These are phyloP conservation scores for Thunnus thynnus DNA, from an alignment of 2,113 vertebrate species.

Conservation along the genomic window DNA sequence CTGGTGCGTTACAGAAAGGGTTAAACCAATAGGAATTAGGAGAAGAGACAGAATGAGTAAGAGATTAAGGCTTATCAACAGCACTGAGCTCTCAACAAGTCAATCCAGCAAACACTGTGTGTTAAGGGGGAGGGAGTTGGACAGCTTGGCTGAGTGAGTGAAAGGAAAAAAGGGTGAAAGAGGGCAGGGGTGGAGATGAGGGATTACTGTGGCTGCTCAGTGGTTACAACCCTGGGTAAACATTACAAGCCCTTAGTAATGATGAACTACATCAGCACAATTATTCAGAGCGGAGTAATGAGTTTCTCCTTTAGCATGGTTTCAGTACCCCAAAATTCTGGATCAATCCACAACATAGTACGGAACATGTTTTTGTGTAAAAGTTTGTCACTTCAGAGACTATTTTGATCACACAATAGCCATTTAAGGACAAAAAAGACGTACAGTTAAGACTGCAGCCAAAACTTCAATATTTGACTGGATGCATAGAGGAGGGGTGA, in stretches of 20 bases:
- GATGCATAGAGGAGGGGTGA: conserved; percentile 7
- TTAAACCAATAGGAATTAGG: conserved; percentile 42
- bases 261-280: conserved; percentile 49
- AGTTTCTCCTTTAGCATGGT: conserved; percentile 5
- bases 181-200: conserved; percentile 48
- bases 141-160: conserved; percentile 49
- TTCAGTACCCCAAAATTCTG: background rate
- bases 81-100: conserved; percentile 52
- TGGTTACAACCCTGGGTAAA: conserved; percentile 59
- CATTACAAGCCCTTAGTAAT: conserved; percentile 47
- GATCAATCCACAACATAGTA: background rate
- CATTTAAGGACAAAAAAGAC: conserved; percentile 7
- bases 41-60: conserved; percentile 19
- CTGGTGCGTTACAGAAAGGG: conserved; percentile 2
- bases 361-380: background rate
- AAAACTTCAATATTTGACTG: background rate
- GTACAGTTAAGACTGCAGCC: background rate
- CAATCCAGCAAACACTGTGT: conserved; percentile 47
- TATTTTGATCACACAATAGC: background rate
- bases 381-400: background rate
- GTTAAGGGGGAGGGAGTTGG: conserved; percentile 26
- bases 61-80: conserved; percentile 61
- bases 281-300: conserved; percentile 33
- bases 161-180: conserved; percentile 54
- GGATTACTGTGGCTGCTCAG: conserved; percentile 51